These are phyloP conservation scores for Nanger granti DNA, from an alignment of 2,113 vertebrate genomes.

Conservation along the genomic window DNA sequence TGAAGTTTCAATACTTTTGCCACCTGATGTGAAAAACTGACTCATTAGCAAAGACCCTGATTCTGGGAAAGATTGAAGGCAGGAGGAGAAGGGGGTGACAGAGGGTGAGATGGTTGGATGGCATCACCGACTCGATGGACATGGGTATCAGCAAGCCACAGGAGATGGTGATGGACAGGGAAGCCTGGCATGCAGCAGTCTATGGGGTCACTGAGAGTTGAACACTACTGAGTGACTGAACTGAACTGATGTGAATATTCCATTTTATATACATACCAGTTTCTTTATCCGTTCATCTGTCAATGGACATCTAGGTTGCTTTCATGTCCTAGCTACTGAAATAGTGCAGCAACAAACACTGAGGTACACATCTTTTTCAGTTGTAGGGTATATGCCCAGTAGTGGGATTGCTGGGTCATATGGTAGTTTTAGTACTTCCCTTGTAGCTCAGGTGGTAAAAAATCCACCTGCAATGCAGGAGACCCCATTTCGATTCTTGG, in stretches of 20 bases:
- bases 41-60: neutral
- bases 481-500: neutral
- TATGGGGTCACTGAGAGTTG: neutral
- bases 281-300: neutral
- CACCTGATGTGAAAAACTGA: neutral
- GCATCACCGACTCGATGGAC: neutral
- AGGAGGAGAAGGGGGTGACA: neutral
- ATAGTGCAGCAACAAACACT: neutral
- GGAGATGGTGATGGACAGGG: neutral
- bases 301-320: neutral
- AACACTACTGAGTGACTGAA: neutral
- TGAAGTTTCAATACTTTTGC: neutral
- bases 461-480: neutral
- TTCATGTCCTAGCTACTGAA: neutral
- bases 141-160: neutral
- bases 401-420: neutral
- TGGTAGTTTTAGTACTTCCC: neutral
- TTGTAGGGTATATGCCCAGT: neutral
- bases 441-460: neutral
- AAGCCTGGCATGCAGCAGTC: neutral
- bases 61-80: neutral
- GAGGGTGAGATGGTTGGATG: neutral
- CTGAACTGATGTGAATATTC: neutral
- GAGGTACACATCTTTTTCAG: neutral
- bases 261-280: neutral